Conservation (phyloP, 2,113 vertebrate species). For the Nerophis ophidion region DNA sequence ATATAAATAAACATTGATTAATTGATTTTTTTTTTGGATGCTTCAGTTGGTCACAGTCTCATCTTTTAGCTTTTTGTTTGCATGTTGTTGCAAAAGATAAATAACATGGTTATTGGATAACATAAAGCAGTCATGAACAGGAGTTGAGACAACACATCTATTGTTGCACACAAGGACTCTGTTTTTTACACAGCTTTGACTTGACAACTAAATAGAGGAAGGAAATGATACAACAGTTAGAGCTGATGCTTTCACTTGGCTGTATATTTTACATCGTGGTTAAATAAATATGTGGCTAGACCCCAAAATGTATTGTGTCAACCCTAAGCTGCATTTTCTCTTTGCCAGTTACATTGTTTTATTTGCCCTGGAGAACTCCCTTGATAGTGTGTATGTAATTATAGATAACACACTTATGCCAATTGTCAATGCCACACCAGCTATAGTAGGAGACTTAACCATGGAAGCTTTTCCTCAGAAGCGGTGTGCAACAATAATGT, state of each 20-base stretch:
- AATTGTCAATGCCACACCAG: background rate
- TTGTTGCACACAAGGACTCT: conserved; percentile 41
- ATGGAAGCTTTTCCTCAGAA: conserved; percentile 4
- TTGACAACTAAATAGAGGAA: conserved; percentile 12
- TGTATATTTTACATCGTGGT: background rate
- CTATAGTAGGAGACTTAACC: conserved; percentile 12
- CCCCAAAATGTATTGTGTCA: no score
- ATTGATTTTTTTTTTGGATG: conserved; percentile 26
- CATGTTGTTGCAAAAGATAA: conserved; percentile 30
- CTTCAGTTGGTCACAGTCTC: conserved; percentile 34
- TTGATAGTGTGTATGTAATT: no score
- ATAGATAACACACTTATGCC: no score
- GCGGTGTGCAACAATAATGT: no score
- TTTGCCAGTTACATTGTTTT: no score
- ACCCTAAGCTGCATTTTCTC: no score
- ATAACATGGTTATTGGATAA: conserved; percentile 33
- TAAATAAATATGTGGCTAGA: background rate
- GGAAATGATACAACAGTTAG: background rate
- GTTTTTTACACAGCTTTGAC: background rate
- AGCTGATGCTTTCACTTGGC: conserved; percentile 2
- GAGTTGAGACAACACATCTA: conserved; percentile 39
- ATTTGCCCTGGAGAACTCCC: no score
- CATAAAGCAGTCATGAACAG: conserved; percentile 38
- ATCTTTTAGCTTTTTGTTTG: conserved; percentile 10
- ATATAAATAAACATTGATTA: no score